Evolutionary conservation across 2,113 vertebrate genomes (phyloP).

Genomic region (Oplegnathus fasciatus): DNA sequence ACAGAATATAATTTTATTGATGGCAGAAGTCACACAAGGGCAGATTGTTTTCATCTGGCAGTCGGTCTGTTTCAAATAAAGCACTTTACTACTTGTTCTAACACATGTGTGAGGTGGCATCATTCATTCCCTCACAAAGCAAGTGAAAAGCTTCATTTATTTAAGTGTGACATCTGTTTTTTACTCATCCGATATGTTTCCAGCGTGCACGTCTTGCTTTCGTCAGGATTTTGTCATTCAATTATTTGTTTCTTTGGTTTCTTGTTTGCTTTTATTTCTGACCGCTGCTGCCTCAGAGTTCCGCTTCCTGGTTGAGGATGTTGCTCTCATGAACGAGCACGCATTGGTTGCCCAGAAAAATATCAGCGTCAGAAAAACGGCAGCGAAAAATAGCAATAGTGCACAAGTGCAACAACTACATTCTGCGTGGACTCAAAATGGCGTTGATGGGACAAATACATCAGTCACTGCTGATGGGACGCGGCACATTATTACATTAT

Average conservation of each 20-base stretch:
- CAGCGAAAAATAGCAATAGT: too few relatives aligned
- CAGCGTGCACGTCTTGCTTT: neutral
- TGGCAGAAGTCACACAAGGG: neutral
- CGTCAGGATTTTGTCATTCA: neutral
- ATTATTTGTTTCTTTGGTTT: neutral
- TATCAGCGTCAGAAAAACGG: neutral
- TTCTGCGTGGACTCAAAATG: too few relatives aligned
- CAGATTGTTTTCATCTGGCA: neutral
- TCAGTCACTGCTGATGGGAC: too few relatives aligned
- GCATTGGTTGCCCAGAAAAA: neutral
- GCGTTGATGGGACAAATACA: too few relatives aligned
- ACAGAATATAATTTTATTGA: neutral
- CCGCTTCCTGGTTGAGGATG: neutral
- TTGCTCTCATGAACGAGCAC: neutral
- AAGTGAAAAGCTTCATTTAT: neutral
- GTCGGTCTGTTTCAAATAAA: neutral
- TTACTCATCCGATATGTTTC: neutral
- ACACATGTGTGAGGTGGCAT: neutral
- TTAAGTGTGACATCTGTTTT: neutral
- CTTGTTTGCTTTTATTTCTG: neutral
- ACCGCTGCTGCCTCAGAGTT: neutral
- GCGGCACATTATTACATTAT: too few relatives aligned
- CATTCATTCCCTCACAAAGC: neutral
- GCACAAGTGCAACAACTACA: too few relatives aligned
- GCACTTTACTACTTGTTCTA: neutral